Base-by-base conservation (phyloP, 1,140 invertebrate species). In the Drosophila persimilis region DNA sequence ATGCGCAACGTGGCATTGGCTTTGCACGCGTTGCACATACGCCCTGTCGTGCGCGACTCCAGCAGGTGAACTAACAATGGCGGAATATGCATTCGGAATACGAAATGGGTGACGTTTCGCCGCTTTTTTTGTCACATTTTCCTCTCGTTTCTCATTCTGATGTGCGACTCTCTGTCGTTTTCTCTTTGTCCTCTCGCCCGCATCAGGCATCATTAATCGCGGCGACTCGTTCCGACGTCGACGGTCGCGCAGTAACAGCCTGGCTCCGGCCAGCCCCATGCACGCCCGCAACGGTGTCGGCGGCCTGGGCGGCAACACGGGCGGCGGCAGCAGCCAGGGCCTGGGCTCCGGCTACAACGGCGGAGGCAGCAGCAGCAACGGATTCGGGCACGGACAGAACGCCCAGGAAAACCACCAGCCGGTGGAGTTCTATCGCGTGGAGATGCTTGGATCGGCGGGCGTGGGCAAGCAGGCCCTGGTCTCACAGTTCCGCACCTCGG, bases 401-500 rank as follows among this genome's bases (percentile, higher is more conserved):
- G 73, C 63, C 55, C 70, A 64, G 51, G 77, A 85, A 43, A 72
- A 71, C 51, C 80, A 86, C 24, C 76, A 88, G 60, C 81, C 76
- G 13, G 93, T 94, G 24, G 93, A 94, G 15, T 93, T 94, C 17
- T 96, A 96, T 91, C 93, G 93, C 1, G 96, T 98, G 0, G 95
- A 96, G 7, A 95, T 98, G 92, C 91, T 98, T 5, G 97, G 97
- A 0, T 94, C 96, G 0, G 93, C 94, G 6, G 97, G 97, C 0
- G 97, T 98, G 6, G 97, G 97, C 17, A 98, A 98, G 92, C 96
- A 97, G 1, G 95, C 97, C 13, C 93, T 99, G 1, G 95, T 97
- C 75, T 96, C 96, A 70, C 97, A 99, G 92, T 98, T 98, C 89
- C 96, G 97, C 93, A 98, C 97, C 41, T 98, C 97, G 53, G 97